Conservation (phyloP, 2,888 invertebrate genomes). For the Mythimna vitellina region DNA sequence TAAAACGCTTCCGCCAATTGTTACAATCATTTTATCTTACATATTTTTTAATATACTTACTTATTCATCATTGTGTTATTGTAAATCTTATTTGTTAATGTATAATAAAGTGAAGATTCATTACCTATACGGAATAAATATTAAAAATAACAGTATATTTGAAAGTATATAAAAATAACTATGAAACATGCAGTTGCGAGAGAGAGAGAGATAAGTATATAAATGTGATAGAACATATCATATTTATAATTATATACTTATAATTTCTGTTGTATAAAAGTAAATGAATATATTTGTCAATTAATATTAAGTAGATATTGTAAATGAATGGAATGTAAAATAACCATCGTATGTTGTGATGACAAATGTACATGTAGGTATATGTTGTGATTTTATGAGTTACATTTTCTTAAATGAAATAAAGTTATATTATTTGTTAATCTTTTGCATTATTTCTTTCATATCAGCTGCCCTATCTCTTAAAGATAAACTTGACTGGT, state of each 20-base stretch:
- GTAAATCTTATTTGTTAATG: slow-evolving; percentile 39
- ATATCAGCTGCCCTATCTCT: background rate
- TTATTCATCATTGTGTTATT: slow-evolving; percentile 34
- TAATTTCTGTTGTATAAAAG: slow-evolving; percentile 62
- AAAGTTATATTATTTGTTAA: slow-evolving; percentile 86
- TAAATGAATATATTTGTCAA: slow-evolving; percentile 64
- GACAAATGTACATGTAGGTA: slow-evolving; percentile 71
- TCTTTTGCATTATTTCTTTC: slow-evolving; percentile 54
- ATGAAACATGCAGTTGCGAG: slow-evolving; percentile 63
- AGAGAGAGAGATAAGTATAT: slow-evolving; percentile 57
- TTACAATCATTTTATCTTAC: slow-evolving; percentile 15
- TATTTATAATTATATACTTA: slow-evolving; percentile 70
- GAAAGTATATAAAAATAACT: slow-evolving; percentile 41
- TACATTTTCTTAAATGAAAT: slow-evolving; percentile 75
- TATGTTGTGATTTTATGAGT: slow-evolving; percentile 82
- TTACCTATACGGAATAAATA: slow-evolving; percentile 19
- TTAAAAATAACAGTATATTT: slow-evolving; percentile 14
- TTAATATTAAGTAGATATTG: slow-evolving; percentile 62
- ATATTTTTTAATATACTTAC: slow-evolving; percentile 35
- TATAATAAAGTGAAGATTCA: slow-evolving; percentile 18
- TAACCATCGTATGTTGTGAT: slow-evolving; percentile 72
- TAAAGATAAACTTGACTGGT: background rate
- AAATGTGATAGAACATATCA: slow-evolving; percentile 82
- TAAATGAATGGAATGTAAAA: slow-evolving; percentile 63
- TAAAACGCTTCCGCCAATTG: slow-evolving; percentile 46